Evolutionary conservation across 2,113 vertebrate species (phyloP).

Genomic region (Spea bombifrons): DNA sequence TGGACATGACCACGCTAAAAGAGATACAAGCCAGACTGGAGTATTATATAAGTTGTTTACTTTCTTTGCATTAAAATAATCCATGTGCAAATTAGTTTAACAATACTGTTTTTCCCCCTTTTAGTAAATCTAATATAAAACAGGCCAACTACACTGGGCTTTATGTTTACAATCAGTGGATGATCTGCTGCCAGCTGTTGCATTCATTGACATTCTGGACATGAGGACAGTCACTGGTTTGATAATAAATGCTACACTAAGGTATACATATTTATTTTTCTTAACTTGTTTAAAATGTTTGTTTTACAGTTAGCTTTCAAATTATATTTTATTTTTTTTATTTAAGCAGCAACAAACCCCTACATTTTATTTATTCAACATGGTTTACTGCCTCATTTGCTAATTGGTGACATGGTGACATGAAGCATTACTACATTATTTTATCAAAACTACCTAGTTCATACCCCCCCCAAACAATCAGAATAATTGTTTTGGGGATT

Average conservation of each 20-base stretch:
- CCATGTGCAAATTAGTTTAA: background rate
- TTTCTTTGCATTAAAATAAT: background rate
- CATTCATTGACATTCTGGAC: conserved; percentile 24
- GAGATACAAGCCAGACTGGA: too few species aligned
- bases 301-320: too few species aligned
- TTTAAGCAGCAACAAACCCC: background rate
- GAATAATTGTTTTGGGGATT: too few species aligned
- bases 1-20: too few species aligned
- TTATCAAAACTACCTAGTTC: too few species aligned
- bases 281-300: background rate
- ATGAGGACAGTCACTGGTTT: conserved; percentile 30
- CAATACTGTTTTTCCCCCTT: background rate
- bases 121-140: background rate
- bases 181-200: background rate
- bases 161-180: background rate
- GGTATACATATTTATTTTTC: conserved; percentile 8
- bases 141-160: background rate
- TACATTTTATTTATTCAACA: background rate
- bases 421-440: too few species aligned
- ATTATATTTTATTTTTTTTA: background rate
- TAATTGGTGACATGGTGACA: too few species aligned
- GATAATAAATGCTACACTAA: conserved; percentile 22
- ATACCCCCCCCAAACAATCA: too few species aligned
- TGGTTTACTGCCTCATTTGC: too few species aligned
- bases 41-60: too few species aligned